Evolutionary conservation across 2,888 invertebrate genomes (phyloP), one percentile per base, ranked within the genome.

Genomic region (Seira sanloemensis): DNA sequence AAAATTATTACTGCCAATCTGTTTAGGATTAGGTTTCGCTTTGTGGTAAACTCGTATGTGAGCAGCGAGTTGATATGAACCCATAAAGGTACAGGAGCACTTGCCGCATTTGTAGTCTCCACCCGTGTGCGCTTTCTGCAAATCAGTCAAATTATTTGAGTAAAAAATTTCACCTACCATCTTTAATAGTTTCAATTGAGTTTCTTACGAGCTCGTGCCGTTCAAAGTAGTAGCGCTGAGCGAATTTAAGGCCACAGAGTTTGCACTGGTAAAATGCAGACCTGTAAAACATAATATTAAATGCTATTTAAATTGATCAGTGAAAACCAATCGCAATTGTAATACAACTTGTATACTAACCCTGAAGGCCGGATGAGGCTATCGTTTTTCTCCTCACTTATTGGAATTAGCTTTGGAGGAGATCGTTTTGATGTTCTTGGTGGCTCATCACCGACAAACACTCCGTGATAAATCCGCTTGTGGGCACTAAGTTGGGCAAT

Each of bases 41-140:
- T 66, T 76, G n/a, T 76, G 76, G 37, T 66, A 76, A 4, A 65
- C 65, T 27, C n/a, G 66, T 5, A 27, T n/a, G 26, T 76, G 76
- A 2, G 37, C 67, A 1, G 65, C 18, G 1, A 76, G 24, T 19
- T 66, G 37, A 27, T 27, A 66, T n/a, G 19, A 16, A 9, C 19
- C 66, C 2, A 21, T 27, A 66, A 76, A 76, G 1, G 65, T 46
- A 65, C 37, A n/a, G 5, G 66, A 66, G 37, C 76, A 76, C 9
- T 76, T 26, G 7, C 5, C 4, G 21, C 76, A 76, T 2, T 7
- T 7, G 23, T 24, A 25, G 2, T 62, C 27, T 27, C 76, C 76
- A 19, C 4, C 18, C 21, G 58, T 68, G 62, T 78, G 78, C 23
- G 58, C 71, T 25, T 71, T 71, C 78, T 78, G 26, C 18, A 65